A percentile compares a stretch with the other conserved stretches of the same genome.
These are phyloP conservation scores for Myotis daubentonii DNA, from an alignment of 2,797 vertebrate species.

Conservation along the genomic window DNA sequence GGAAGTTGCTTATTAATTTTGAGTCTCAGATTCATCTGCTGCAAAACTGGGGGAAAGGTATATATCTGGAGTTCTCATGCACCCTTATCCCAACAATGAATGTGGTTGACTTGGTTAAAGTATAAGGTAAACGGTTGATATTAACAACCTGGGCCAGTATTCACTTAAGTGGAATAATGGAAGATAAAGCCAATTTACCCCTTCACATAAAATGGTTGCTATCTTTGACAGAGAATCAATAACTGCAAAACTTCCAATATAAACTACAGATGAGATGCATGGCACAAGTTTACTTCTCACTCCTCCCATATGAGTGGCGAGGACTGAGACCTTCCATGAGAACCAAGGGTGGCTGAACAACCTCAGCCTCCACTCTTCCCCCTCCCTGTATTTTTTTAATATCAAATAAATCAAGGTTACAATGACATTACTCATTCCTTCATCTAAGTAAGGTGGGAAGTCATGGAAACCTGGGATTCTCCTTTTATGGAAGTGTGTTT, in stretches of 20 bases:
- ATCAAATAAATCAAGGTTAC: neutral
- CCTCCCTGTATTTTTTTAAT: neutral
- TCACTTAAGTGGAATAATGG: neutral
- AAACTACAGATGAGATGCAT: neutral
- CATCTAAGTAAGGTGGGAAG: neutral
- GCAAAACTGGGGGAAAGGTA: neutral
- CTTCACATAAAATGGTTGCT: neutral
- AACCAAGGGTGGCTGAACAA: accelerated
- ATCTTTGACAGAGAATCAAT: neutral
- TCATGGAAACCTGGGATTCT: neutral
- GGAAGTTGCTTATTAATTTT: neutral
- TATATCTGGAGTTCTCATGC: neutral
- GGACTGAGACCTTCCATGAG: accelerated
- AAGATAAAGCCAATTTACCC: neutral
- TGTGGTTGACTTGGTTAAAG: neutral
- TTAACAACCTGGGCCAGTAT: neutral
- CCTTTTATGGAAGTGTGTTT: neutral
- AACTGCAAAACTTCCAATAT: neutral
- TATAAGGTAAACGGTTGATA: too few relatives aligned
- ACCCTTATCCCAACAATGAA: too few relatives aligned
- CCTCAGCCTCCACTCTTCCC: neutral
- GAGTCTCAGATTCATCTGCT: neutral
- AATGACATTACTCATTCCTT: neutral
- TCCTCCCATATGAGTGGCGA: accelerated
- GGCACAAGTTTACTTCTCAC: too few relatives aligned